Evolutionary conservation across 2,888 invertebrate species (phyloP).

Genomic region (Nephrotoma appendiculata): DNA sequence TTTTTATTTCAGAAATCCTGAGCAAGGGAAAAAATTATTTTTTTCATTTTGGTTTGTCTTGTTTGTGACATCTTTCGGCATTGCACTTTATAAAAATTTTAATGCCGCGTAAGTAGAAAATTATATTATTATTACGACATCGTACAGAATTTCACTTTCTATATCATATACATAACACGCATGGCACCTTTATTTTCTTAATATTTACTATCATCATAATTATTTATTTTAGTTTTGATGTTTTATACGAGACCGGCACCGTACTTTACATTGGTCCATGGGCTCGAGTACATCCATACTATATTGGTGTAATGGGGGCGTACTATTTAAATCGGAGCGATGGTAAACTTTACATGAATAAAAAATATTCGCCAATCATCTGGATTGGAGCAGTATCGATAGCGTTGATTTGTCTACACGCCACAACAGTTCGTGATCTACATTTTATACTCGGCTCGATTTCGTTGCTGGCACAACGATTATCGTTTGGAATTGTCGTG

Average conservation of each 20-base stretch:
- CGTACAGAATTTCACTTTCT: background rate
- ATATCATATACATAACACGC: background rate
- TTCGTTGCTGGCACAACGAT: constrained; percentile 36
- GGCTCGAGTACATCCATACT: constrained; percentile 36
- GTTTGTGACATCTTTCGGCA: background rate
- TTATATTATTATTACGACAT: background rate
- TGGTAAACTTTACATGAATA: constrained; percentile 17
- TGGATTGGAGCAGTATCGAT: constrained; percentile 26
- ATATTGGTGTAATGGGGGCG: constrained; percentile 34
- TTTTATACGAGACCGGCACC: constrained; percentile 27
- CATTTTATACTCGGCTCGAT: constrained; percentile 33
- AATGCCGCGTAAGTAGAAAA: background rate
- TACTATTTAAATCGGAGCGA: constrained; percentile 28
- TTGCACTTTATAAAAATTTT: constrained; percentile 1
- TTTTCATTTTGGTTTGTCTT: constrained; percentile 1
- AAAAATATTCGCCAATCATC: constrained; percentile 7
- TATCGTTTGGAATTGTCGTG: constrained; percentile 38
- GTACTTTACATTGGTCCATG: constrained; percentile 38
- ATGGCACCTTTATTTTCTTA: background rate
- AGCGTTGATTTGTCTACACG: constrained; percentile 27
- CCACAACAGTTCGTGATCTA: constrained; percentile 29
- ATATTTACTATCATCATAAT: background rate
- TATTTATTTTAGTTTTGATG: constrained; percentile 21
- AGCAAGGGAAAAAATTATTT: constrained; percentile 7
- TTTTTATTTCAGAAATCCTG: constrained; percentile 5